Percentiles rank a stretch among this genome's conserved stretches.
These are phyloP conservation scores for Amblyopsis rosae DNA, from an alignment of 2,113 vertebrate species.

Conservation along the genomic window DNA sequence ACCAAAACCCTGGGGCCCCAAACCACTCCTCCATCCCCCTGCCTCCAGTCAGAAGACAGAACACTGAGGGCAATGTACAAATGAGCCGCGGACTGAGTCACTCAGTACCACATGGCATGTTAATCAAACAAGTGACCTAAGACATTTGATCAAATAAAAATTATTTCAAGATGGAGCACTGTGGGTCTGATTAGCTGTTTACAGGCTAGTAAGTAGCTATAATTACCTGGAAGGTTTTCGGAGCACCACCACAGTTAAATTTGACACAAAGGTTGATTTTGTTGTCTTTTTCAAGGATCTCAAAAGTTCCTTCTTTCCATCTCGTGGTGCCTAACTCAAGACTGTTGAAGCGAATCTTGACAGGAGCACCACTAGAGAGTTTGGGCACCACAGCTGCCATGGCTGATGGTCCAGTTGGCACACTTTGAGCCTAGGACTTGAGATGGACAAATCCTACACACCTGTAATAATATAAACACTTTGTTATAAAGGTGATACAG, in stretches of 20 bases:
- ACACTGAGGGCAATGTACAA: too few species aligned
- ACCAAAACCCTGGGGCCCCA: too few species aligned
- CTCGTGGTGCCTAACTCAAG: constrained; percentile 88
- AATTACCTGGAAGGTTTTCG: constrained; percentile 89
- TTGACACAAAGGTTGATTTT: constrained; percentile 87
- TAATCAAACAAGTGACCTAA: background rate
- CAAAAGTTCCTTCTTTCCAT: constrained; percentile 96
- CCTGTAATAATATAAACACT: background rate
- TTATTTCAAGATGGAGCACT: background rate
- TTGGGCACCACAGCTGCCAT: constrained; percentile 80
- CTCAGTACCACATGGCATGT: too few species aligned
- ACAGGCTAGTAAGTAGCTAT: background rate
- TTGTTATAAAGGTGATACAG: too few species aligned
- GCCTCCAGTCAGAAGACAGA: too few species aligned
- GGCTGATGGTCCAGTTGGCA: constrained; percentile 50
- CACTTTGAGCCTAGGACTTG: constrained; percentile 33
- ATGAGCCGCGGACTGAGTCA: too few species aligned
- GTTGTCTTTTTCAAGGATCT: constrained; percentile 94
- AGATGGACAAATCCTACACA: constrained; percentile 38
- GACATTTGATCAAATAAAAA: background rate
- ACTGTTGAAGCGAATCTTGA: constrained; percentile 84
- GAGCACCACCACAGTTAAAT: constrained; percentile 87
- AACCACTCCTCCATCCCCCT: too few species aligned
- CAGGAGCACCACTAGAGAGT: constrained; percentile 80
- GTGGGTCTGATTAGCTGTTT: background rate